Base-by-base conservation (phyloP, 1,140 invertebrate genomes). In the Drosophila melanica region DNA sequence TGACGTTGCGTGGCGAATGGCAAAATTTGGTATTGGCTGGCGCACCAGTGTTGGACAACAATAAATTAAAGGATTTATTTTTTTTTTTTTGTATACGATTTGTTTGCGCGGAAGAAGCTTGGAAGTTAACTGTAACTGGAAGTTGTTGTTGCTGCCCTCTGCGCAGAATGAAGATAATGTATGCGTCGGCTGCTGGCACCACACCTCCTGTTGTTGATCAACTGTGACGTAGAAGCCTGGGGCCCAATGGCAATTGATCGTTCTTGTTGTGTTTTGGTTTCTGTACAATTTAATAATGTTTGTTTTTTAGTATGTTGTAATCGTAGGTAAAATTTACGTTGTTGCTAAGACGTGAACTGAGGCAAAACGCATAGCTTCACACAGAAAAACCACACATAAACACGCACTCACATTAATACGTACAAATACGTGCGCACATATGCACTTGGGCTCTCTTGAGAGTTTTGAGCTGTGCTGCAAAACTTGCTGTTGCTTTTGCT, bases 291-390 rank as follows among this genome's bases (percentile, higher is more conserved):
- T 79, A 79, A 66, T 62, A 69, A 53, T 66, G 60, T 66, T 74
- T 58, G 47, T 54, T 45, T 23, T 84, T 87, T 89, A 87, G 74
- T 89, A 90, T 89, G 79, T 84, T 89, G 79, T 84, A 89, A 89
- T 80, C 69, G 84, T 72, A 77, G 65, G 59, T 55, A 51, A 72
- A 78, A 84, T 90, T 70, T 84, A 81, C 79, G 82, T 82, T 82
- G 75, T 86, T 87, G 79, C 82, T 82, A 87, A 87, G 82, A 87
- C 84, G 84, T 87, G 84, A 82, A 68, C 48, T 41, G 55, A 67
- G 48, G 30, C 57, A 77, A 80, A 76, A 70, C 67, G 64, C 75
- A 81, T 69, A 35, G 58, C 27, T 59, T 16, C 53, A 63, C 63
- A 51, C 53, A 48, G 48, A 57, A 53, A 64, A 39, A 64, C 9